Base-by-base conservation (phyloP, 1,140 invertebrate genomes). In the Linepithema humile region DNA sequence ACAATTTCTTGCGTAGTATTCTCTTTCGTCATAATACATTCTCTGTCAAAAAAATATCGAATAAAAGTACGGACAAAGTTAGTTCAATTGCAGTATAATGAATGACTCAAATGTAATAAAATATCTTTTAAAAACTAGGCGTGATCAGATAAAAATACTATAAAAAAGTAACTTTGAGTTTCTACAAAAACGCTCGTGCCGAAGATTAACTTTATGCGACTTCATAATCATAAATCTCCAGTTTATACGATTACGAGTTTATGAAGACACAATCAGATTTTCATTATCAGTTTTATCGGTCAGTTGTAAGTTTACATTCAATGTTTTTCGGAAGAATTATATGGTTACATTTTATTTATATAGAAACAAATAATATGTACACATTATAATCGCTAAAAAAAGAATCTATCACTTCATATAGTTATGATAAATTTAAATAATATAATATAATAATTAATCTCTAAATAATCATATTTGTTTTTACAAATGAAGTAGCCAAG, bases 61-160 rank as follows among this genome's bases (percentile, higher is more conserved):
- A 20, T 23, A 40, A 38, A 67, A 17, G 10, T 57, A 3, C 10
- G 43, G 17, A 7, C 17, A 12, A 12, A n/a, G 4, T 17, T 74
- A 29, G 59, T 40, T 23, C 53, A 29, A 15, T 32, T 38, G 15
- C 38, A 45, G 48, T n/a, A 7, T 17, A 35, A 62, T 20, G 26
- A 62, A 4, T 4, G 12, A 12, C 9, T 35, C 23, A 26, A 57
- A 38, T 23, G 23, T 17, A 17, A 59, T 59, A 29, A 74, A 57
- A 9, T 3, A 7, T 35, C 29, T 75, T 26, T 23, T 20, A 26
- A 32, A 23, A 48, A 15, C 7, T 45, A 64, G 35, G 55, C 10
- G 29, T 0, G 40, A 29, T 12, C 29, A 73, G 73, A 75, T 75
- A 64, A 75, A 75, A 45, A 29, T 23, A 17, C n/a, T n/a, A 20